Evolutionary conservation across 2,113 vertebrate genomes (phyloP).

Genomic region (Centrocercus urophasianus): DNA sequence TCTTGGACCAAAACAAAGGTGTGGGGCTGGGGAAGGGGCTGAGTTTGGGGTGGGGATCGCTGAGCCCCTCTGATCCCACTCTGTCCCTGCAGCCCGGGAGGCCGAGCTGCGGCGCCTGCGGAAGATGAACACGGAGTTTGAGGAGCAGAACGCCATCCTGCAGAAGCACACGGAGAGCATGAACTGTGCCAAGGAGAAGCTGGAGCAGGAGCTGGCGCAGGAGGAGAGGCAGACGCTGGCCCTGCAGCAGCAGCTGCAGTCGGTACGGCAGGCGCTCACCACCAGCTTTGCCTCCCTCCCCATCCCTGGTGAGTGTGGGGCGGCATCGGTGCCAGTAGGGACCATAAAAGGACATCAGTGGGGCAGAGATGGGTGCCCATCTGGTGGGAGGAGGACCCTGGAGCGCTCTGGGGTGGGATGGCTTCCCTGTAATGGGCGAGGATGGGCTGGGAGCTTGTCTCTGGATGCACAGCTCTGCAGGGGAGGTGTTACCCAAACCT

Average conservation of each 20-base stretch:
- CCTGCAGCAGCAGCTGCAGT: slow-evolving; percentile 91
- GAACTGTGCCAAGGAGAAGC: slow-evolving; percentile 93
- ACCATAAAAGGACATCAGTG: background rate
- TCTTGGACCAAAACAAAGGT: slow-evolving; percentile 99
- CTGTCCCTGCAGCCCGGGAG: slow-evolving; percentile 83
- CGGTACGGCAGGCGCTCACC: slow-evolving; percentile 90
- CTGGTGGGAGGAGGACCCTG: background rate
- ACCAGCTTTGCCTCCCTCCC: slow-evolving; percentile 90
- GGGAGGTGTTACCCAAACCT: background rate
- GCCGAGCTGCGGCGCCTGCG: slow-evolving; percentile 93
- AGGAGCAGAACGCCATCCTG: slow-evolving; percentile 95
- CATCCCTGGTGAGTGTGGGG: slow-evolving; percentile 84
- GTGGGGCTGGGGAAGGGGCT: background rate
- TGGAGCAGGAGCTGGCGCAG: slow-evolving; percentile 93
- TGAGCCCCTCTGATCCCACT: fast-evolving
- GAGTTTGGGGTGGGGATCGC: background rate
- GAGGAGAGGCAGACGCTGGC: slow-evolving; percentile 92
- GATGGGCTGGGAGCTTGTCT: background rate
- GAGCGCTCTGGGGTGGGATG: background rate
- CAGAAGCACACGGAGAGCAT: slow-evolving; percentile 96
- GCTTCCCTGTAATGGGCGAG: fast-evolving
- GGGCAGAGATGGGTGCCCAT: background rate
- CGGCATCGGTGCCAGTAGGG: fast-evolving
- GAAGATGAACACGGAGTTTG: slow-evolving; percentile 95
- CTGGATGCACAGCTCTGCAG: background rate